Evolutionary conservation across 1,140 invertebrate genomes (phyloP), one percentile per base, ranked within the genome.

Genomic region (Aphelinus certus): DNA sequence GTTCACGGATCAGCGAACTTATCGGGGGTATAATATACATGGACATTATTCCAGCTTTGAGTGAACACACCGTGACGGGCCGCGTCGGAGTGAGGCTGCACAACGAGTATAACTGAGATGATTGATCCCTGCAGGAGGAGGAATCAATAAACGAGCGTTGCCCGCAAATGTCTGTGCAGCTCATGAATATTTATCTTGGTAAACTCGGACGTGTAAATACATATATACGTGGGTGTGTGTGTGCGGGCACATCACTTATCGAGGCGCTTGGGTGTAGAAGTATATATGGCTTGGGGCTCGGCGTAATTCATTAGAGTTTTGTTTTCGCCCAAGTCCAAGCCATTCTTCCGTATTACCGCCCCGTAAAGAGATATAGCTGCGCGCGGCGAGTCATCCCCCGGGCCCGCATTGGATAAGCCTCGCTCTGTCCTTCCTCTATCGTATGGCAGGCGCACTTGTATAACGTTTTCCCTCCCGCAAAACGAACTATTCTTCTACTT

Each of bases 401-500:
- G 10, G 48, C 46, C 48, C 48, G n/a, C 61, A 63, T 63, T n/a
- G 46, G 61, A 47, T 63, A 63, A 63, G 48, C 42, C 9, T 26
- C 26, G 26, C 26, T 26, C 26, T 26, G 26, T 26, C 26, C 26
- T 26, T 26, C 26, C 26, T 26, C 26, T 26, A 26, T 26, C 26
- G 26, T 26, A 26, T 26, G 26, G 26, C 26, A 26, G 26, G 26
- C 26, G 26, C 26, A 26, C 26, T 26, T 26, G 26, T 26, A 26
- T 26, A 26, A 26, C 26, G 26, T 26, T 26, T 26, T 26, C 26
- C 26, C 26, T 26, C 10, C 26, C 51, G n/a, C 4, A 51, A 62
- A 71, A 71, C 51, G 64, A 66, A 55, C 51, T 55, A 66, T 66
- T 66, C 64, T 66, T 66, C 64, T 42, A 49, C 48, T 7, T 7